Evolutionary conservation across 2,888 invertebrate genomes (phyloP).

Genomic region (Nemurella pictetii): DNA sequence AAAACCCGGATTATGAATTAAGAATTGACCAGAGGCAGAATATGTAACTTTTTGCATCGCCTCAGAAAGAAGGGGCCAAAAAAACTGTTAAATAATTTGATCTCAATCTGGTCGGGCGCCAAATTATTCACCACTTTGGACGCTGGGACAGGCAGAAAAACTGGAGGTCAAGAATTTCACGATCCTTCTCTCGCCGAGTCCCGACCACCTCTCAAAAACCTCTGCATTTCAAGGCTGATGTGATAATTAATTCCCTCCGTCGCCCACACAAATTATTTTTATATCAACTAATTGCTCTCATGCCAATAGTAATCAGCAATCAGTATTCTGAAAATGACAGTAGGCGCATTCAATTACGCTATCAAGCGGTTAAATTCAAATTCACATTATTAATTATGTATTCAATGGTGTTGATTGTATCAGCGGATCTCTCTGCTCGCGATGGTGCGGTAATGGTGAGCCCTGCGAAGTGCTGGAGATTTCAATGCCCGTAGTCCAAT

Average conservation of each 20-base stretch:
- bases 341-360: background rate
- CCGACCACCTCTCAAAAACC: background rate
- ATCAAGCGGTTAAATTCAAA: background rate
- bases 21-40: background rate
- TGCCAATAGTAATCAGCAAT: background rate
- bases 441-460: background rate
- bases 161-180: conserved; percentile 20
- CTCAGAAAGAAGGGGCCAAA: background rate
- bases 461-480: background rate
- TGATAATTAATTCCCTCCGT: conserved; percentile 7
- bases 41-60: background rate
- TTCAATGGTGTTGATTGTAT: background rate
- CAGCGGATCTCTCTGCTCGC: background rate
- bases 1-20: background rate
- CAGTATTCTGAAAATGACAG: background rate
- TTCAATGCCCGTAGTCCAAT: background rate
- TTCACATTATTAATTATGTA: background rate
- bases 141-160: background rate
- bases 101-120: background rate
- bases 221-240: conserved; percentile 11
- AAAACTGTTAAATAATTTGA: background rate
- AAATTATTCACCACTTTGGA: background rate
- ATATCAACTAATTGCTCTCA: background rate
- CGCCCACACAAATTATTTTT: background rate
- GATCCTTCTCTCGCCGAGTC: background rate